Evolutionary conservation across 2,113 vertebrate genomes (phyloP).

Genomic region (Eleginops maclovinus): DNA sequence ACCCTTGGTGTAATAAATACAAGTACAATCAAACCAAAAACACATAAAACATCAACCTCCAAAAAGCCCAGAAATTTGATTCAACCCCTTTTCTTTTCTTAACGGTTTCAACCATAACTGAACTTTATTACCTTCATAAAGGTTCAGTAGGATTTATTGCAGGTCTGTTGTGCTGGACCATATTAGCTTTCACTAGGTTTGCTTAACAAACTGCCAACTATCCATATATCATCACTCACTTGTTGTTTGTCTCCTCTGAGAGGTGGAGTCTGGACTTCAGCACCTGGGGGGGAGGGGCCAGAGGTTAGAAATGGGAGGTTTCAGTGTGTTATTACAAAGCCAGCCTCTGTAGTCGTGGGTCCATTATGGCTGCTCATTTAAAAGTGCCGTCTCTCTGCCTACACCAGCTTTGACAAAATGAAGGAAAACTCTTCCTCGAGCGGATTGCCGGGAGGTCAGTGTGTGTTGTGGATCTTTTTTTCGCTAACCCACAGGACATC

Average conservation of each 20-base stretch:
- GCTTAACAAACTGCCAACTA: background rate
- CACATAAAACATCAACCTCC: background rate
- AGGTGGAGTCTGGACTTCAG: slow-evolving; percentile 41
- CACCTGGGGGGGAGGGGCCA: slow-evolving; percentile 20
- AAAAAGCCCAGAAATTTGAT: background rate
- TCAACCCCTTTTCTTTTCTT: background rate
- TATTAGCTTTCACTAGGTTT: background rate
- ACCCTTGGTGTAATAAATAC: background rate
- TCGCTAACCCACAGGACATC: slow-evolving; percentile 32
- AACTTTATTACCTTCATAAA: background rate
- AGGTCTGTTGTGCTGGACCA: background rate
- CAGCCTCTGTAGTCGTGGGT: slow-evolving; percentile 12
- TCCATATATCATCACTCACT: background rate
- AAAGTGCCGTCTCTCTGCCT: slow-evolving; percentile 24
- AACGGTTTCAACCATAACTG: background rate
- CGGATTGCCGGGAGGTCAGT: slow-evolving; percentile 40
- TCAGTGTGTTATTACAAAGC: slow-evolving; percentile 15
- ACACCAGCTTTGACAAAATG: slow-evolving; percentile 32
- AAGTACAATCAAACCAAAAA: background rate
- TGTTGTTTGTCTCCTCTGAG: slow-evolving; percentile 4
- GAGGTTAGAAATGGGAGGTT: slow-evolving; percentile 26
- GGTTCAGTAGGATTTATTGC: background rate
- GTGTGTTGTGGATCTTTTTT: slow-evolving; percentile 33
- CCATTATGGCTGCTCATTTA: slow-evolving; percentile 8
- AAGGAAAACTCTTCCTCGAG: slow-evolving; percentile 28